phyloP scores from a whole-genome alignment of 1,140 invertebrate species.

The Penaeus japonicus region DNA sequence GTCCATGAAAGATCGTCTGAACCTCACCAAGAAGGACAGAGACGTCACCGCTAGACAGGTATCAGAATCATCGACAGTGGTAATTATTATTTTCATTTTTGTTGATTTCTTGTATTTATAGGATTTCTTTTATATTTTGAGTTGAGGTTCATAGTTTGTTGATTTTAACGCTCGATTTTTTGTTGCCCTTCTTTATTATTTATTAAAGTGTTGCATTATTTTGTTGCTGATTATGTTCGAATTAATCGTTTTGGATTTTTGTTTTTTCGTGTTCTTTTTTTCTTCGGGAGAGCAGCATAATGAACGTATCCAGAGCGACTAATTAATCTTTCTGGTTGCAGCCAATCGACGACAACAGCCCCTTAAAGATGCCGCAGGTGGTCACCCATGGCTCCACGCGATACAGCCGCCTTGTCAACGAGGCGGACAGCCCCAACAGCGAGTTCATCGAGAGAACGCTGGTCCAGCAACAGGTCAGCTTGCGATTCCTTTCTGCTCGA shows the following conservation, averaged over 20 bases:
- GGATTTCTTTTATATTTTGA: too few species aligned
- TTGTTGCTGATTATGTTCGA: too few species aligned
- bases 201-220: too few species aligned
- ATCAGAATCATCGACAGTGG: constrained; percentile 49
- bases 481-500: not conserved
- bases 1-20: constrained; percentile 93
- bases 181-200: constrained; percentile 1
- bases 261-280: too few species aligned
- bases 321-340: constrained; percentile 61
- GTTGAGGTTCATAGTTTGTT: too few species aligned
- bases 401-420: constrained; percentile 88
- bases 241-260: too few species aligned
- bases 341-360: constrained; percentile 70
- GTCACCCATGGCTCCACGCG: constrained; percentile 78
- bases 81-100: constrained; percentile 64
- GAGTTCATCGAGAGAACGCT: constrained; percentile 68
- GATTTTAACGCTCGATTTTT: not conserved
- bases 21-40: constrained; percentile 78
- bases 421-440: constrained; percentile 80
- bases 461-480: constrained; percentile 63
- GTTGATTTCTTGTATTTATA: too few species aligned
- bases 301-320: too few species aligned
- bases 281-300: too few species aligned
- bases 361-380: constrained; percentile 68
- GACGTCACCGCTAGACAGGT: constrained; percentile 82